phyloP scores from a whole-genome alignment of 2,888 invertebrate species.

The Ormyrus rosae region DNA sequence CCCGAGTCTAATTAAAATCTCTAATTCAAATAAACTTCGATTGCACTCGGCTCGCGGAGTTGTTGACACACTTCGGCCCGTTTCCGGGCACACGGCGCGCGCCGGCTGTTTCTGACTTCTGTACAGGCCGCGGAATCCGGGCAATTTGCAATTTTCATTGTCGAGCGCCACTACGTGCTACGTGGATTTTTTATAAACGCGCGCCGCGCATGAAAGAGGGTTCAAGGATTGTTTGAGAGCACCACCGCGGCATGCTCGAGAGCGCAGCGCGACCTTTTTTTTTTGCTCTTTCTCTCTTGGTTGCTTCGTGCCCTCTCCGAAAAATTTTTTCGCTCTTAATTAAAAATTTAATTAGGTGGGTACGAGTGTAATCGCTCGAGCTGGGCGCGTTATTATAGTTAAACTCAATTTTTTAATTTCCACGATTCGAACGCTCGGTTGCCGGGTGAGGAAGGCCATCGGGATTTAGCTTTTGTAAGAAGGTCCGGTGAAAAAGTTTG shows the following conservation, averaged over 20 bases:
- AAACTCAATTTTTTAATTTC: no score
- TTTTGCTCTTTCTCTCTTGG: not conserved
- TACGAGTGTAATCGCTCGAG: no score
- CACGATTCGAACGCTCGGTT: no score
- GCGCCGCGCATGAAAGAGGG: not conserved
- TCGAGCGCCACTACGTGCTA: not conserved
- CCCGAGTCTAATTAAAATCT: no score
- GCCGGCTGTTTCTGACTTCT: not conserved
- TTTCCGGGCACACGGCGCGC: no score
- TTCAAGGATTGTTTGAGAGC: conserved; percentile 24
- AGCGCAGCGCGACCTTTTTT: not conserved
- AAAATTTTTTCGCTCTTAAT: conserved; percentile 19
- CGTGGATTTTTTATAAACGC: conserved; percentile 18
- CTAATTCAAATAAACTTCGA: no score
- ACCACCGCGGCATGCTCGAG: not conserved
- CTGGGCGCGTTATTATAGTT: no score
- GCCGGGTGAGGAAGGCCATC: no score
- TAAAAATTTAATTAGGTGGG: conserved; percentile 25
- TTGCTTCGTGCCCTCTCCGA: not conserved
- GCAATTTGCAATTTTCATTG: conserved; percentile 20
- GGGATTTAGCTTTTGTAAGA: no score
- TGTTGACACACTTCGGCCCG: no score
- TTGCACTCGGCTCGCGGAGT: no score
- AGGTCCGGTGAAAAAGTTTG: no score
- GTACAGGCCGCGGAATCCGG: not conserved